Evolutionary conservation across 2,797 vertebrate genomes (phyloP).

Genomic region (Danio jaintianensis): DNA sequence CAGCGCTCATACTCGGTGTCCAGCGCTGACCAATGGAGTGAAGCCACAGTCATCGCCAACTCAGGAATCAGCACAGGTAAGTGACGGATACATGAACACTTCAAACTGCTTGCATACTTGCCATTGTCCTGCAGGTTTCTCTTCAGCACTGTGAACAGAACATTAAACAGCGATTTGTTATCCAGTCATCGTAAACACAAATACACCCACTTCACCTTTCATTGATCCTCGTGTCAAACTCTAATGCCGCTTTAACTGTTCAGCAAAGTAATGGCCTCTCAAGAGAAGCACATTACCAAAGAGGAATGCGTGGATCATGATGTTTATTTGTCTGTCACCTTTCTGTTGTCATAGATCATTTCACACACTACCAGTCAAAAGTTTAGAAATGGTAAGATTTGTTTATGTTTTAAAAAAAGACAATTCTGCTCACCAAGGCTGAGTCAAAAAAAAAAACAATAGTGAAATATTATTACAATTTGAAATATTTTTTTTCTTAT

Average conservation of each 20-base stretch:
- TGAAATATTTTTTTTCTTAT: too few species aligned
- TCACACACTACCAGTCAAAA: too few species aligned
- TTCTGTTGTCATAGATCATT: neutral
- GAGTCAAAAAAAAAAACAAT: too few species aligned
- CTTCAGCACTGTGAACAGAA: slow-evolving; percentile 18
- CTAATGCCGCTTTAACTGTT: slow-evolving; percentile 83
- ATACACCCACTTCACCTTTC: slow-evolving; percentile 56
- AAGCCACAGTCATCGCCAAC: slow-evolving; percentile 95
- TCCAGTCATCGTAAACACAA: slow-evolving; percentile 24
- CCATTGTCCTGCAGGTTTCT: neutral
- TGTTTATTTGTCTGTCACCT: slow-evolving; percentile 21
- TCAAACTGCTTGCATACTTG: neutral
- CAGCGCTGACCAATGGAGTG: slow-evolving; percentile 98
- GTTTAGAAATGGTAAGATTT: too few species aligned
- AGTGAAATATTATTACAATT: too few species aligned
- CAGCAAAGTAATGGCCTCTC: slow-evolving; percentile 81
- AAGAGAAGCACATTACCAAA: slow-evolving; percentile 73
- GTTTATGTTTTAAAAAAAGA: too few species aligned
- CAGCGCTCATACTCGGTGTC: slow-evolving; percentile 97
- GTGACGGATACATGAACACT: slow-evolving; percentile 4
- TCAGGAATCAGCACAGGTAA: slow-evolving; percentile 95
- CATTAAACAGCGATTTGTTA: slow-evolving; percentile 16
- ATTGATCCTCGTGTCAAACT: slow-evolving; percentile 83
- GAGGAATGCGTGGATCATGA: slow-evolving; percentile 21
- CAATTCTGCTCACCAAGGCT: too few species aligned